Percentiles rank a stretch among this genome's conserved stretches.
Evolutionary conservation across 2,888 invertebrate species (phyloP).

Genomic region (Nephrocerus scutellatus): DNA sequence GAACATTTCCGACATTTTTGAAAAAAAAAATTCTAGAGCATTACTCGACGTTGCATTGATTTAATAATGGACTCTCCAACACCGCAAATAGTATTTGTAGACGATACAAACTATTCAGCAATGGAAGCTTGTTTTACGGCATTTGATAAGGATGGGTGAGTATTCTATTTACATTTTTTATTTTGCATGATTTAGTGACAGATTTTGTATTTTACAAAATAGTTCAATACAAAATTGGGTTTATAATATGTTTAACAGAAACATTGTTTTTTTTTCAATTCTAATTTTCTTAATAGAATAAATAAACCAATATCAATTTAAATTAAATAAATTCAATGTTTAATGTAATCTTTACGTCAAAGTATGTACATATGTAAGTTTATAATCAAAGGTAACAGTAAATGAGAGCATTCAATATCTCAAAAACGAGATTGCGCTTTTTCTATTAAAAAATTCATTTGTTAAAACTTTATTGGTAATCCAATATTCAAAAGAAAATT

Average conservation of each 20-base stretch:
- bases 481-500: too few relatives aligned
- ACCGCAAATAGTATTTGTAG: constrained; percentile 46
- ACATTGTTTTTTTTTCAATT: constrained; percentile 1
- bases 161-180: constrained; percentile 25
- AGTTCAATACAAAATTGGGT: background rate
- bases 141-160: constrained; percentile 84
- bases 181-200: constrained; percentile 1
- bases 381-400: too few relatives aligned
- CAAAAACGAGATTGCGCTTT: too few relatives aligned
- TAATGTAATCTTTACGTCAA: too few relatives aligned
- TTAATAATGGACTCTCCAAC: constrained; percentile 44
- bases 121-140: constrained; percentile 90
- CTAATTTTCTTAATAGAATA: background rate
- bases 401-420: too few relatives aligned
- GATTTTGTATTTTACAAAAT: background rate
- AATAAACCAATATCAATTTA: too few relatives aligned
- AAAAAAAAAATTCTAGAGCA: too few relatives aligned
- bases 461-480: too few relatives aligned
- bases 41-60: constrained; percentile 23
- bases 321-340: too few relatives aligned
- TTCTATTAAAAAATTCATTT: too few relatives aligned
- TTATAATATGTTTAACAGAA: background rate
- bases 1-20: too few relatives aligned
- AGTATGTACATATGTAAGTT: too few relatives aligned
- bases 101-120: constrained; percentile 54